Conservation (phyloP, 2,113 vertebrate genomes). For the Muscicapa adusta region DNA sequence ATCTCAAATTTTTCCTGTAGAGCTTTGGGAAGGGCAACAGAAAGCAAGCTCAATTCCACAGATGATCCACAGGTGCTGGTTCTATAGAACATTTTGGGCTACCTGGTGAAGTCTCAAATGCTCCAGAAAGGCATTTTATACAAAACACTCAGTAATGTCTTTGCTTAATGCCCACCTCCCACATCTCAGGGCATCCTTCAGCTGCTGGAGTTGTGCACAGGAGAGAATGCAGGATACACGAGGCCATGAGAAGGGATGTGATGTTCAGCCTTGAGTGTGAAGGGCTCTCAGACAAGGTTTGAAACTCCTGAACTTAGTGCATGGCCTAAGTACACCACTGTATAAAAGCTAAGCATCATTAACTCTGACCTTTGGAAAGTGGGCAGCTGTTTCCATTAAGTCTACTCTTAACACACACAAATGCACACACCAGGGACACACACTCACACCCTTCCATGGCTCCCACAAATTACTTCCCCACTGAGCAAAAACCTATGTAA, state of each 20-base stretch:
- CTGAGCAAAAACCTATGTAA: background rate
- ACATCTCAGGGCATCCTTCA: background rate
- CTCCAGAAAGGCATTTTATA: background rate
- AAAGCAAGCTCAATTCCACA: background rate
- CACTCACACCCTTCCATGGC: background rate
- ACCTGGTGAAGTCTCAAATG: background rate
- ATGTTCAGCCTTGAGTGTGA: background rate
- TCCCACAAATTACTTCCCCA: background rate
- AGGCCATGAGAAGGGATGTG: background rate
- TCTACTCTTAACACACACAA: background rate
- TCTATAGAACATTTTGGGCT: background rate
- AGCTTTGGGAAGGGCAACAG: background rate
- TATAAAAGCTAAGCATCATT: background rate
- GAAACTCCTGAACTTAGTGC: background rate
- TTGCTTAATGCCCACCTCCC: background rate
- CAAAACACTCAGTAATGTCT: background rate
- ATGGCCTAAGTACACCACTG: background rate
- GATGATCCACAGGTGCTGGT: background rate
- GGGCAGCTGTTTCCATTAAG: background rate
- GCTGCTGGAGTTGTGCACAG: rapidly evolving
- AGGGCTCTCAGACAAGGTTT: background rate
- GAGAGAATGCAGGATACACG: background rate
- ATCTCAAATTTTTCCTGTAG: background rate
- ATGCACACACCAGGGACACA: background rate
- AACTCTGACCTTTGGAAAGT: background rate